phyloP scores from a whole-genome alignment of 2,888 invertebrate species.

The Microplitis manilae region DNA sequence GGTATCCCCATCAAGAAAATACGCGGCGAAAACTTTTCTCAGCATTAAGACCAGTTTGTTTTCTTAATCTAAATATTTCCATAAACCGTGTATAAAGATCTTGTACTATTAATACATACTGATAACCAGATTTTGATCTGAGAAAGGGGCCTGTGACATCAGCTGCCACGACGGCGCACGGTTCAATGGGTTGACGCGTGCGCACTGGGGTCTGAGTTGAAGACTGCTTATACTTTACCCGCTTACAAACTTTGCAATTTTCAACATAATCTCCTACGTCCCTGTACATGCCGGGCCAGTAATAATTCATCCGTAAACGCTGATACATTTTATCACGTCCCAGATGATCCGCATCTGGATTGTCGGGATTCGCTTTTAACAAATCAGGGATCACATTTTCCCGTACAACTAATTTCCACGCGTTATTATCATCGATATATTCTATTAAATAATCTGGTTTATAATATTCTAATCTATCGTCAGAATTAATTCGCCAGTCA shows the following conservation, averaged over 20 bases:
- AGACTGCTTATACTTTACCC: no score
- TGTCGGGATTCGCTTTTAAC: slow-evolving; percentile 28
- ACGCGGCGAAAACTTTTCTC: not conserved
- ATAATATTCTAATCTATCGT: no score
- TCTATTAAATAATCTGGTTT: no score
- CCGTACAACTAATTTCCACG: no score
- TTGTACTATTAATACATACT: slow-evolving; percentile 34
- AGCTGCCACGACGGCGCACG: slow-evolving; percentile 40
- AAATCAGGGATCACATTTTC: not conserved
- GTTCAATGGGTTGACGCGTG: slow-evolving; percentile 31
- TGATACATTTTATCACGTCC: slow-evolving; percentile 30
- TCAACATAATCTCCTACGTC: no score
- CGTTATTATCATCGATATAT: no score
- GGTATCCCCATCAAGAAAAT: slow-evolving; percentile 40
- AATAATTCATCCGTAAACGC: not conserved
- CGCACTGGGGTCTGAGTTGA: slow-evolving; percentile 7
- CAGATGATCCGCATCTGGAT: slow-evolving; percentile 28
- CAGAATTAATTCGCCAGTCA: no score
- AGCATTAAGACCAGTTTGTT: slow-evolving; percentile 26
- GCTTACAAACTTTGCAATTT: no score
- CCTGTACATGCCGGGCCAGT: no score
- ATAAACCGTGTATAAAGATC: slow-evolving; percentile 41
- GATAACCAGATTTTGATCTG: slow-evolving; percentile 39
- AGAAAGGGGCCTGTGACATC: slow-evolving; percentile 35
- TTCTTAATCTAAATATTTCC: slow-evolving; percentile 34